Evolutionary conservation across 2,113 vertebrate species (phyloP).

Genomic region (Xenopus borealis): DNA sequence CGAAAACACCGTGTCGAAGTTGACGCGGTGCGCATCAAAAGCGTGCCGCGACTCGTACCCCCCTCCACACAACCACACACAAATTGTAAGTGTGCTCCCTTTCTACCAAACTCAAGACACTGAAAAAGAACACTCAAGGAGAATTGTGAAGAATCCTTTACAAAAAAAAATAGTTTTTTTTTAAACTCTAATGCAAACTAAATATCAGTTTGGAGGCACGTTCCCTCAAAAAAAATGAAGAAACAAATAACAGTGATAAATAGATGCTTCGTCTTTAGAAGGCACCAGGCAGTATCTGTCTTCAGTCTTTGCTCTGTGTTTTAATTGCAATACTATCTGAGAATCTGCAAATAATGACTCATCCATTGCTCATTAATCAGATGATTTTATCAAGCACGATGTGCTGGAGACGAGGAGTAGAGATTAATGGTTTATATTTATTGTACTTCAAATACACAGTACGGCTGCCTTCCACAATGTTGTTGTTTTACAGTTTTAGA

Average conservation of each 20-base stretch:
- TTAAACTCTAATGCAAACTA: constrained; percentile 21
- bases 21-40: too few relatives aligned
- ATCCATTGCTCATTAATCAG: constrained; percentile 46
- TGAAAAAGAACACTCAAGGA: too few relatives aligned
- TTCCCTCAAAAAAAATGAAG: not conserved
- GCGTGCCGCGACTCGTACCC: too few relatives aligned
- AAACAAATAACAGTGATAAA: constrained; percentile 44
- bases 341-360: constrained; percentile 47
- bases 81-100: too few relatives aligned
- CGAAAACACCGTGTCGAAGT: too few relatives aligned
- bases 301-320: constrained; percentile 42
- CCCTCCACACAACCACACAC: too few relatives aligned
- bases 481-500: constrained; percentile 25
- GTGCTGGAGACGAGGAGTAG: constrained; percentile 24
- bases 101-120: too few relatives aligned
- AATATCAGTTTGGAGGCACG: constrained; percentile 33
- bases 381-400: constrained; percentile 43
- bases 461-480: constrained; percentile 6
- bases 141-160: not conserved
- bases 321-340: constrained; percentile 47
- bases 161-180: constrained; percentile 11
- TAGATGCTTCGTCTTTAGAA: constrained; percentile 36
- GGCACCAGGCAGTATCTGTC: constrained; percentile 27
- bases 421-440: constrained; percentile 43
- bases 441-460: constrained; percentile 27